Evolutionary conservation across 2,797 vertebrate genomes (phyloP), one percentile per base, ranked within the genome.

Genomic region (Rhinatrema bivittatum): DNA sequence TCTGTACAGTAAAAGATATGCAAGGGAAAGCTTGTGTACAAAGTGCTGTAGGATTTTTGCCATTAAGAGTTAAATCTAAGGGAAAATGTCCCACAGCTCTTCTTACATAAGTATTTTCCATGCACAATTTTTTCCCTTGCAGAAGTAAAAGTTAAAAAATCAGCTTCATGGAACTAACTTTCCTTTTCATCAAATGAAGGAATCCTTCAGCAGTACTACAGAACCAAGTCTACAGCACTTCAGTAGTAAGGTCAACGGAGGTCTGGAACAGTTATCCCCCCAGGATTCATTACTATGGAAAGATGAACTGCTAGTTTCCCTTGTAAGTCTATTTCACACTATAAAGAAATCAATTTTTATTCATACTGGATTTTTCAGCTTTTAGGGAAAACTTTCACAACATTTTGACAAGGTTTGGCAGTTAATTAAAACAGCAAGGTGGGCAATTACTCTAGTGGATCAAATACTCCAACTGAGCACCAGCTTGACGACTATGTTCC

Each of bases 151-250:
- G n/a, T 29, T 62, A 39, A 1, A 59, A 55, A 53, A 1, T 22
- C 30, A 46, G 32, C 21, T 39, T 72, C 30, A 49, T 34, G 63
- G 36, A 46, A 60, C 56, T 49, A 36, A 22, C 50, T 55, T 52
- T 55, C 67, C 39, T 46, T 60, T 49, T 53, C 22, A 36, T 13
- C 10, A 25, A 53, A 50, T 56, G 42, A 63, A 56, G 41, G 44
- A 51, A 48, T 46, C 46, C 29, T 51, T 60, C 36, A 39, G 42
- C 26, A 48, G 49, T 38, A 45, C 16, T 45, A 33, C 40, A 58
- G 53, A 56, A 53, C 50, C 36, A 40, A 50, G 30, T 18, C 42
- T 20, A 45, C 7, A 49, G 32, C 26, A 46, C 46, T 24, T 50
- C 17, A 19, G 35, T 29, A 50, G 34, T 13, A 46, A 60, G 57